Percentiles rank a stretch among this genome's conserved stretches.
These are phyloP conservation scores for Mallotus villosus DNA, from an alignment of 2,797 vertebrate genomes.

Conservation along the genomic window DNA sequence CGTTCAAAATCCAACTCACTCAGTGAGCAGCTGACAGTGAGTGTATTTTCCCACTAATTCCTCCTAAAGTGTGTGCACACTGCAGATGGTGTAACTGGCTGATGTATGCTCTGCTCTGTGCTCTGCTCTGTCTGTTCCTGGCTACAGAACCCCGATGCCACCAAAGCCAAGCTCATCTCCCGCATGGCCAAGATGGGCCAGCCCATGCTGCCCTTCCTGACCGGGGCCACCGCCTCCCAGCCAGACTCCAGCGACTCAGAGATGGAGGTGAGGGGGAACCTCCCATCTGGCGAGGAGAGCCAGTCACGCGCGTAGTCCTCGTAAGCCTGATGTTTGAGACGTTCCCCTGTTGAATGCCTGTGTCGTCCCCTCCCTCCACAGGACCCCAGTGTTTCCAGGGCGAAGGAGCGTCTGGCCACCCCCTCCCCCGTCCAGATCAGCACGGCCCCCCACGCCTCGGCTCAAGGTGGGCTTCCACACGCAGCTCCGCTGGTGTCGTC, in stretches of 20 bases:
- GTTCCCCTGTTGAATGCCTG: background rate
- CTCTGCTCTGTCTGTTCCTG: background rate
- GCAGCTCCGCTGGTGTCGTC: background rate
- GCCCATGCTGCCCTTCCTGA: conserved; percentile 91
- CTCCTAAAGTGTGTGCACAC: background rate
- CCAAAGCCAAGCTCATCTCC: conserved; percentile 95
- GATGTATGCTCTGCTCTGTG: background rate
- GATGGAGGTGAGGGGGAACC: conserved; percentile 77
- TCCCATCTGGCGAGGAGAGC: background rate
- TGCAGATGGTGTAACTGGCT: background rate
- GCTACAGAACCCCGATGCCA: conserved; percentile 85
- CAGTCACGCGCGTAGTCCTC: background rate
- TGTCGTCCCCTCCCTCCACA: conserved; percentile 58
- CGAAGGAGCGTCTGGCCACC: conserved; percentile 60
- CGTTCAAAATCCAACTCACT: conserved; percentile 89
- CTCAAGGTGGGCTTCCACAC: conserved; percentile 54
- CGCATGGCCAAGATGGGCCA: conserved; percentile 99
- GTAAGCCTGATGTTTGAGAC: background rate
- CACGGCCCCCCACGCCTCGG: conserved; percentile 48
- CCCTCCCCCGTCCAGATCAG: conserved; percentile 66
- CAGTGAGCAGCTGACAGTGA: conserved; percentile 86
- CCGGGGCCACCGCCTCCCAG: conserved; percentile 76
- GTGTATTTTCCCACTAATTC: conserved; percentile 25
- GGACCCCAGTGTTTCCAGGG: conserved; percentile 76
- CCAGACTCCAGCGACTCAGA: conserved; percentile 94